phyloP scores from a whole-genome alignment of 2,888 invertebrate genomes.

The Pilophorus perplexus region DNA sequence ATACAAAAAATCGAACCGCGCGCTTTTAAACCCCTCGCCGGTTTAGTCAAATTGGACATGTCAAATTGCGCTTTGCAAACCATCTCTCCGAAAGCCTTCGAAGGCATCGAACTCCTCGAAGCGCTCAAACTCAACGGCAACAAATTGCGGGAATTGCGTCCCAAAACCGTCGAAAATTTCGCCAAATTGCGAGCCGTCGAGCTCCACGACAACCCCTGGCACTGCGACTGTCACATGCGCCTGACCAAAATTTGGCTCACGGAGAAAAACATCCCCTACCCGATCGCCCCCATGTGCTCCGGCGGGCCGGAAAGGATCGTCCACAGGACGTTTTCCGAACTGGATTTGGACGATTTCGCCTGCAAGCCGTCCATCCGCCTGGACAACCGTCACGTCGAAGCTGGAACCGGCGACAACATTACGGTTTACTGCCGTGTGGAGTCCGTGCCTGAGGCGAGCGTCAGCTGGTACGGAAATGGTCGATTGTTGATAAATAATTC shows the following conservation, averaged over 20 bases:
- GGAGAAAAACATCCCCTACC: slow-evolving; percentile 74
- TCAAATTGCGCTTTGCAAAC: slow-evolving; percentile 77
- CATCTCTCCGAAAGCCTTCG: slow-evolving; percentile 74
- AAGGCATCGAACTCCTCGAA: slow-evolving; percentile 71
- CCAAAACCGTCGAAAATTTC: slow-evolving; percentile 68
- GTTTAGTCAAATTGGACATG: slow-evolving; percentile 77
- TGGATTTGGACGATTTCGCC: slow-evolving; percentile 70
- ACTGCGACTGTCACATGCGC: slow-evolving; percentile 79
- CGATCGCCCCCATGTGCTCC: slow-evolving; percentile 75
- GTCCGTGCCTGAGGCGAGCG: slow-evolving; percentile 74
- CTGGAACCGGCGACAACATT: slow-evolving; percentile 78
- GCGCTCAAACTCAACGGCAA: slow-evolving; percentile 79
- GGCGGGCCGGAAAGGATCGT: slow-evolving; percentile 66
- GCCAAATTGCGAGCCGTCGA: slow-evolving; percentile 76
- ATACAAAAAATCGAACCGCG: slow-evolving; percentile 73
- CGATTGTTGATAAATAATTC: slow-evolving; percentile 73
- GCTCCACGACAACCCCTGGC: slow-evolving; percentile 84
- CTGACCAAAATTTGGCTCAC: slow-evolving; percentile 77
- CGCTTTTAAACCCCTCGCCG: slow-evolving; percentile 71
- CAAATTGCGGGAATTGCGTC: slow-evolving; percentile 72
- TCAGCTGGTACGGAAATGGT: slow-evolving; percentile 87
- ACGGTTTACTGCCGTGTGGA: slow-evolving; percentile 78
- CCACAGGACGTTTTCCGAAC: slow-evolving; percentile 65
- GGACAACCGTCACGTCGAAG: slow-evolving; percentile 72
- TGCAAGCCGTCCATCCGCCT: slow-evolving; percentile 76